A percentile compares a stretch with the other conserved stretches of the same genome.
phyloP scores from a whole-genome alignment of 1,140 invertebrate genomes.

The Meloidogyne exigua region DNA sequence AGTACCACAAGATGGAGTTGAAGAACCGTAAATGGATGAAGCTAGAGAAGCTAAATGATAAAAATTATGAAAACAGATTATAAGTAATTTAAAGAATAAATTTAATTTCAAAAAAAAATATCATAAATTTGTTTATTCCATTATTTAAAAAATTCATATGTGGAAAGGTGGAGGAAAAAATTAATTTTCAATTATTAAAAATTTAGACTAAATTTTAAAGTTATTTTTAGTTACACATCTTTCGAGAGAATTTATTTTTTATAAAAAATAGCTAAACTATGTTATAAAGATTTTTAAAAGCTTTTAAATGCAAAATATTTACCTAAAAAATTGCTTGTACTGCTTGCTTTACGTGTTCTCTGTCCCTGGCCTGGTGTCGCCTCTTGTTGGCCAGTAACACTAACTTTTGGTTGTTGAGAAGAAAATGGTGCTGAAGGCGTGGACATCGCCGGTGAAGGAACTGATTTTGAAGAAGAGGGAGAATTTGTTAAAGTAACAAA shows the following conservation, averaged over 20 bases:
- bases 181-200: too few species aligned
- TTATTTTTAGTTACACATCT: too few species aligned
- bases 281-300: too few species aligned
- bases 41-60: neutral
- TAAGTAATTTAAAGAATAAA: neutral
- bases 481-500: neutral
- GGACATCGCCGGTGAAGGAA: neutral
- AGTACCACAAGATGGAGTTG: neutral
- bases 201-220: too few species aligned
- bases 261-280: too few species aligned
- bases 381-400: neutral
- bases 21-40: neutral
- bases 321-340: slow-evolving; percentile 25
- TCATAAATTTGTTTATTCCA: too few species aligned
- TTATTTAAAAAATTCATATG: too few species aligned
- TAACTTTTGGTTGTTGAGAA: neutral
- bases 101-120: neutral
- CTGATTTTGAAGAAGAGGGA: neutral
- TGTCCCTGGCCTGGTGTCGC: slow-evolving; percentile 1
- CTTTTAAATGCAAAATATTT: neutral
- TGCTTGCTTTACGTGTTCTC: slow-evolving; percentile 24
- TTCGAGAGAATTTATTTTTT: too few species aligned
- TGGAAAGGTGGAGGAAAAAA: too few species aligned
- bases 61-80: neutral
- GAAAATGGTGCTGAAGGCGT: neutral